A percentile compares a stretch with the other conserved stretches of the same genome.
Conservation (phyloP, 2,113 vertebrate species). For the Odontophorus gujanensis region DNA sequence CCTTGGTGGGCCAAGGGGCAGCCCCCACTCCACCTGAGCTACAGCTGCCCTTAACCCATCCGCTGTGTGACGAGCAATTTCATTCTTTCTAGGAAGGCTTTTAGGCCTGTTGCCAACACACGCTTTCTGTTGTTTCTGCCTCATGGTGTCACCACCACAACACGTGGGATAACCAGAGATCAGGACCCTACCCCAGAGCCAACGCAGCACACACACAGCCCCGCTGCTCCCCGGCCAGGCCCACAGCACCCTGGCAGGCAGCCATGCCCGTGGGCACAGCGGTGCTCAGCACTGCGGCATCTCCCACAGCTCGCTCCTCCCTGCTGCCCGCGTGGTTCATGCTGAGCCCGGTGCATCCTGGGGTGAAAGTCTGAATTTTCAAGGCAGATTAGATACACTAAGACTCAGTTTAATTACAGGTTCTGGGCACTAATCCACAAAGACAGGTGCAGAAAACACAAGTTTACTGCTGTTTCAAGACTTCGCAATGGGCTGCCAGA, state of each 20-base stretch:
- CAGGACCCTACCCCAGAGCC: background rate
- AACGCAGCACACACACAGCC: background rate
- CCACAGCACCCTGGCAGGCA: background rate
- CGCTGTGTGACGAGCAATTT: background rate
- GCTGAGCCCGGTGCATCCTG: slow-evolving; percentile 33
- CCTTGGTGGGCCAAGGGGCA: background rate
- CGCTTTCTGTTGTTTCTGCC: background rate
- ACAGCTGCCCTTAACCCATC: background rate
- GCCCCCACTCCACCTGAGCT: background rate
- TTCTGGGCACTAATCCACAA: slow-evolving; percentile 70
- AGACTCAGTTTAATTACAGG: slow-evolving; percentile 64
- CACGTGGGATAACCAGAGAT: background rate
- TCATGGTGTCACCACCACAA: background rate
- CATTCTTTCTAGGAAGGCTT: slow-evolving; percentile 55
- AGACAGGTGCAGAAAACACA: slow-evolving; percentile 68
- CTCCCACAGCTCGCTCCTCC: rapidly evolving
- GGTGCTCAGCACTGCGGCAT: rapidly evolving
- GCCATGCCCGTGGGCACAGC: background rate
- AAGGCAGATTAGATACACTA: slow-evolving; percentile 75
- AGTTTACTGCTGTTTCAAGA: slow-evolving; percentile 41
- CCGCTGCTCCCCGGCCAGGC: background rate
- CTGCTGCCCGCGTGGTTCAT: rapidly evolving
- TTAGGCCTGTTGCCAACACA: slow-evolving; percentile 19
- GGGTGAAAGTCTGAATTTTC: slow-evolving; percentile 64
- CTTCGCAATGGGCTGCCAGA: background rate